These are phyloP conservation scores for Gobiocypris rarus DNA, from an alignment of 2,113 vertebrate genomes.

Conservation along the genomic window DNA sequence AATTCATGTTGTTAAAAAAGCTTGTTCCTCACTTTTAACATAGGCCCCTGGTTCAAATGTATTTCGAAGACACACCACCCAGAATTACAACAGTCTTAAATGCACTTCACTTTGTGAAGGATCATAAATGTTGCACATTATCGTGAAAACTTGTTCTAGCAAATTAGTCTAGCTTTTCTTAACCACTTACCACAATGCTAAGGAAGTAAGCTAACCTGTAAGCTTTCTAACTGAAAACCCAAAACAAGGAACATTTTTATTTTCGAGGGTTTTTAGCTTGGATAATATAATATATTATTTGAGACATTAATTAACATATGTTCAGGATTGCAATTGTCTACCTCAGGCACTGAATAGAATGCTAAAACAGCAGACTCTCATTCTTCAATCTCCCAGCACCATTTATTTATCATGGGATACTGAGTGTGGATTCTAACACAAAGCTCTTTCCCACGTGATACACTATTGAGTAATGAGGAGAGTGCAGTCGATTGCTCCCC, in stretches of 20 bases:
- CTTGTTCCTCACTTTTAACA: not conserved
- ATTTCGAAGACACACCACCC: not conserved
- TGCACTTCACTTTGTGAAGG: not conserved
- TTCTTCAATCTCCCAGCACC: not conserved
- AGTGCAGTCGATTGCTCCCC: slow-evolving; percentile 40
- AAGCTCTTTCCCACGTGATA: slow-evolving; percentile 33
- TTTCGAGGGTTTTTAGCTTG: not conserved
- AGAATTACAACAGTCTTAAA: too few species aligned
- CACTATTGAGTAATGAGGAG: slow-evolving; percentile 52
- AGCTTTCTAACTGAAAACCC: not conserved
- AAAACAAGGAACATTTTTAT: not conserved
- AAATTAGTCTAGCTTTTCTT: not conserved
- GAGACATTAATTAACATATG: not conserved
- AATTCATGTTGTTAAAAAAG: not conserved
- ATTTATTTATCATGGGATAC: not conserved
- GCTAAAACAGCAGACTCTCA: not conserved
- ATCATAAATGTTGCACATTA: not conserved
- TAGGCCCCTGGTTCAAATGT: not conserved
- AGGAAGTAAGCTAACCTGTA: not conserved
- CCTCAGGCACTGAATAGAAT: not conserved
- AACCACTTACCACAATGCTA: not conserved
- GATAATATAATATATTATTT: not conserved
- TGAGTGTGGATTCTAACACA: slow-evolving; percentile 19
- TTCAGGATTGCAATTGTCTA: not conserved
- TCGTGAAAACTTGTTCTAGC: not conserved